Evolutionary conservation across 2,113 vertebrate genomes (phyloP).

Genomic region (Clarias macrocephalus): DNA sequence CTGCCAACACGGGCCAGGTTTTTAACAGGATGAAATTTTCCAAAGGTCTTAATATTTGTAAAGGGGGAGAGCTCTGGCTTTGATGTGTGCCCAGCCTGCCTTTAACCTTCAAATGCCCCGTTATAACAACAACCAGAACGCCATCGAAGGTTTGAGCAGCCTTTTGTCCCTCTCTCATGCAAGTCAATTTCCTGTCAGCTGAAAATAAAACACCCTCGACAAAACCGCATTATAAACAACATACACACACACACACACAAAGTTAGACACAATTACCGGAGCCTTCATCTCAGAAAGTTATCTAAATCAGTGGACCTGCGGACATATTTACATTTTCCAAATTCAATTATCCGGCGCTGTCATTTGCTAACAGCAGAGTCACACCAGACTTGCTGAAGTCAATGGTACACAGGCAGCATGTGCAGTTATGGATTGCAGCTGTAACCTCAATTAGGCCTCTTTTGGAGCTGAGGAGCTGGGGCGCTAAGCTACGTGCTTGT

Average conservation of each 20-base stretch:
- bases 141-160: conserved; percentile 56
- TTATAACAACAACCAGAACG: conserved; percentile 67
- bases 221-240: conserved; percentile 55
- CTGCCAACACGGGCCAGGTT: conserved; percentile 26
- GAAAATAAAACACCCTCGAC: conserved; percentile 55
- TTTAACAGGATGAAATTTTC: conserved; percentile 57
- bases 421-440: conserved; percentile 57
- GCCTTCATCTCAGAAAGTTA: conserved; percentile 57
- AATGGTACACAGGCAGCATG: conserved; percentile 60
- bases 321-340: conserved; percentile 61
- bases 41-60: conserved; percentile 56
- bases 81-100: conserved; percentile 50
- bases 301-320: conserved; percentile 53
- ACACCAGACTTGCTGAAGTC: conserved; percentile 58
- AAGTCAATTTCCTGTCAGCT: conserved; percentile 69
- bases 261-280: conserved; percentile 61
- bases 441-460: conserved; percentile 66
- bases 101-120: conserved; percentile 56
- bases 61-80: conserved; percentile 43
- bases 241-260: conserved; percentile 52
- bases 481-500: conserved; percentile 53
- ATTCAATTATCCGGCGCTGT: conserved; percentile 62
- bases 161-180: conserved; percentile 44
- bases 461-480: conserved; percentile 58
- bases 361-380: conserved; percentile 56